phyloP scores from a whole-genome alignment of 2,113 vertebrate species.

The Cyanoramphus novaezelandiae region DNA sequence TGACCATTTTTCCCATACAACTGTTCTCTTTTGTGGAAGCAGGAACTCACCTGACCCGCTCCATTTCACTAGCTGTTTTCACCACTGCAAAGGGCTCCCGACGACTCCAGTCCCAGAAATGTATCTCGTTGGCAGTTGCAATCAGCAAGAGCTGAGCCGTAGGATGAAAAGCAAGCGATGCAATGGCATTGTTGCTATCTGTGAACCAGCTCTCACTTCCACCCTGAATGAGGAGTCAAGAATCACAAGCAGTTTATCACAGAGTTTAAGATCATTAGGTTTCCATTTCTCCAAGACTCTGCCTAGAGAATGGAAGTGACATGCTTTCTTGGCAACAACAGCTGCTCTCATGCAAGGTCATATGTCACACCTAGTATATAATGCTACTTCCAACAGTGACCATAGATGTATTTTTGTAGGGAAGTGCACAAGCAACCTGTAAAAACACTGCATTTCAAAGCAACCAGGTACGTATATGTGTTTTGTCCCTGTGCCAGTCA shows the following conservation, averaged over 20 bases:
- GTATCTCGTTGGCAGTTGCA: conserved; percentile 96
- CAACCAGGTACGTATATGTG: accelerated
- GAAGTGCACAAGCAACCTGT: background rate
- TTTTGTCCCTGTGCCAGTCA: background rate
- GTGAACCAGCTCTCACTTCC: conserved; percentile 99
- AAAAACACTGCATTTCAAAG: background rate
- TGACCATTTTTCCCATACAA: background rate
- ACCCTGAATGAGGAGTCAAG: conserved; percentile 79
- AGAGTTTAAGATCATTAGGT: background rate
- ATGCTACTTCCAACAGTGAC: background rate
- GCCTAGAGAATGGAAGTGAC: background rate
- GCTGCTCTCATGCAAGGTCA: background rate
- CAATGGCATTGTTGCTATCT: conserved; percentile 97
- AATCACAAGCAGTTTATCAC: conserved; percentile 16
- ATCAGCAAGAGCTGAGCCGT: conserved; percentile 97
- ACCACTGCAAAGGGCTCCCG: conserved; percentile 97
- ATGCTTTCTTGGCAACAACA: background rate
- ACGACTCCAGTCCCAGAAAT: conserved; percentile 99
- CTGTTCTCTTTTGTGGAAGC: background rate
- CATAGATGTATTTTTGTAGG: background rate
- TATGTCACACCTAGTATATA: background rate
- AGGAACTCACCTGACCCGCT: conserved; percentile 88
- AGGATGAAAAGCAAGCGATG: conserved; percentile 95
- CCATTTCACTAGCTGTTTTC: conserved; percentile 95
- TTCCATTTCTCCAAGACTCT: background rate